phyloP scores from a whole-genome alignment of 2,113 vertebrate species.

The Haemorhous mexicanus region DNA sequence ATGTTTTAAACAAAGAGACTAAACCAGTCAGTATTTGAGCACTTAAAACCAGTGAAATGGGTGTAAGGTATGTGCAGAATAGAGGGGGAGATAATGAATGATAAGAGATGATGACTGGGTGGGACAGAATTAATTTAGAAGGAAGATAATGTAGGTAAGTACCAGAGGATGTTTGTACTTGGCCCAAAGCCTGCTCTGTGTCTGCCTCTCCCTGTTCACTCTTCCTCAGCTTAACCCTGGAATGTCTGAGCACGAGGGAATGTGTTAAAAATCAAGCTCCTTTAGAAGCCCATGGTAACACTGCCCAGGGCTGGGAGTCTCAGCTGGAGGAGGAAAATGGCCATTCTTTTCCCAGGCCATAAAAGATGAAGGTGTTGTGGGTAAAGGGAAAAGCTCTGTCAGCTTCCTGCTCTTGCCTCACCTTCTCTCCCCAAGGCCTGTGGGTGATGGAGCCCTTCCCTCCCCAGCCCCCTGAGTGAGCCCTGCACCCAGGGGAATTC shows the following conservation, averaged over 20 bases:
- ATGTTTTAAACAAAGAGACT: background rate
- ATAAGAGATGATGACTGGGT: background rate
- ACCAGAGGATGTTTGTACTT: background rate
- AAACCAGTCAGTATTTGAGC: background rate
- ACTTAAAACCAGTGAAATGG: background rate
- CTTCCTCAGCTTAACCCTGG: background rate
- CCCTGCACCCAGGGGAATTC: background rate
- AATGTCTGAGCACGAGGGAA: background rate
- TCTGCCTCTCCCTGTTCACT: background rate
- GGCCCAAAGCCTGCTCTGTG: background rate
- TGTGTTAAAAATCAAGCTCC: background rate
- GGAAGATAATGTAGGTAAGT: background rate
- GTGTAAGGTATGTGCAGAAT: background rate
- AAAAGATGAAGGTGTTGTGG: background rate
- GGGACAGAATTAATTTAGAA: background rate
- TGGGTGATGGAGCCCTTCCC: background rate
- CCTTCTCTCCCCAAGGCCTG: too few relatives aligned
- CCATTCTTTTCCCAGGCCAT: fast-evolving
- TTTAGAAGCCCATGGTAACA: fast-evolving
- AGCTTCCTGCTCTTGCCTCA: background rate
- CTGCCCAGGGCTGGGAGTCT: background rate
- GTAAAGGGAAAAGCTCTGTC: background rate
- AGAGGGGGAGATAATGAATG: background rate
- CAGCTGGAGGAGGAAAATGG: background rate
- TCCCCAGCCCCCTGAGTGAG: background rate